Conservation (phyloP, 2,888 invertebrate genomes). For the Drosophila nr. perissopoda region DNA sequence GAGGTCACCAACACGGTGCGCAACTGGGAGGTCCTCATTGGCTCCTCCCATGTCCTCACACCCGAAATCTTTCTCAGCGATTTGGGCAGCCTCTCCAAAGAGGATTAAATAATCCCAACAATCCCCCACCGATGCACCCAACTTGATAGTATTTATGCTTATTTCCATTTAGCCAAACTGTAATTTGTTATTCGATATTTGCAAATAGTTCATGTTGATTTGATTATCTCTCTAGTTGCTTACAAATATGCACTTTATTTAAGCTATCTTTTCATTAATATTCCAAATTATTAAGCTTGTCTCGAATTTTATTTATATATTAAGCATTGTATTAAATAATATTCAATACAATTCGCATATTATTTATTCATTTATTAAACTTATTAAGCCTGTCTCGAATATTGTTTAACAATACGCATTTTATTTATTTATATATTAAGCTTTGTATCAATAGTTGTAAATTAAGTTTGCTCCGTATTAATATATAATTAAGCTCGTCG, state of each 20-base stretch:
- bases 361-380: background rate
- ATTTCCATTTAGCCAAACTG: slow-evolving; percentile 53
- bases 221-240: background rate
- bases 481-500: background rate
- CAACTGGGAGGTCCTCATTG: slow-evolving; percentile 99
- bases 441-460: background rate
- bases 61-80: slow-evolving; percentile 98
- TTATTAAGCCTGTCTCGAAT: background rate
- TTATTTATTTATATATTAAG: background rate
- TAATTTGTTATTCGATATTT: slow-evolving; percentile 49
- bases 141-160: slow-evolving; percentile 35
- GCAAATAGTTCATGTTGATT: background rate
- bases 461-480: background rate
- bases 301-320: background rate
- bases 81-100: slow-evolving; percentile 86
- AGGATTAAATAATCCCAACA: slow-evolving; percentile 75
- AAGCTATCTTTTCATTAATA: background rate
- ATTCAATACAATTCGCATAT: background rate
- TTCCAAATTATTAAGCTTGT: background rate
- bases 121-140: background rate
- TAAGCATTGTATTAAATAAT: background rate
- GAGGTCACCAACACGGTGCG: slow-evolving; percentile 97
- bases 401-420: too few relatives aligned
- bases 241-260: background rate
- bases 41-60: slow-evolving; percentile 97